Evolutionary conservation across 2,113 vertebrate species (phyloP).

Genomic region (Mastomys natalensis): DNA sequence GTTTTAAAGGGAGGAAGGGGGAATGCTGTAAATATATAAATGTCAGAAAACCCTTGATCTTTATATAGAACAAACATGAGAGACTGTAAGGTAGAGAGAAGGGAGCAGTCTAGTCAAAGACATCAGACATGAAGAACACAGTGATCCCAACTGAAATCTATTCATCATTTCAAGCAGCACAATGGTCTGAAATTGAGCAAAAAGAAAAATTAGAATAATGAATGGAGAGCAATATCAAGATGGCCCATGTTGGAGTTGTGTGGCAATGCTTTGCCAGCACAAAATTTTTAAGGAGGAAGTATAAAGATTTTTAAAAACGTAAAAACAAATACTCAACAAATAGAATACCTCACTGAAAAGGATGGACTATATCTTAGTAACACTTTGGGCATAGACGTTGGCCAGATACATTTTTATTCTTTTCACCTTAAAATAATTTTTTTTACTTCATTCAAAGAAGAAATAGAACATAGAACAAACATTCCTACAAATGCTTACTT

Average conservation of each 20-base stretch:
- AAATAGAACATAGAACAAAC: neutral
- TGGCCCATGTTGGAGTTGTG: neutral
- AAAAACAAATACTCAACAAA: neutral
- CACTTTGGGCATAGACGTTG: neutral
- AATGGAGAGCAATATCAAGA: neutral
- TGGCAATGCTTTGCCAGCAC: neutral
- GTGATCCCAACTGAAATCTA: neutral
- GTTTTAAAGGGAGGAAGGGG: too few relatives aligned
- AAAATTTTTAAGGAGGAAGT: slow-evolving; percentile 21
- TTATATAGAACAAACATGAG: neutral
- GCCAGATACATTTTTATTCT: neutral
- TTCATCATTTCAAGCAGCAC: neutral
- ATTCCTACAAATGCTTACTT: neutral
- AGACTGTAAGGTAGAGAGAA: neutral
- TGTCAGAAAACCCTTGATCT: neutral
- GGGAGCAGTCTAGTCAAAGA: neutral
- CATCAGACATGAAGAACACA: neutral
- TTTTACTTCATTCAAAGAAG: neutral
- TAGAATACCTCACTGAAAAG: neutral
- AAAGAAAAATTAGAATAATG: neutral
- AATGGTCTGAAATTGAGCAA: neutral
- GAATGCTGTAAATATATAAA: neutral
- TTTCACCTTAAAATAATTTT: neutral
- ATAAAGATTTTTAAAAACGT: neutral
- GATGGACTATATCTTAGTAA: neutral